Evolutionary conservation across 2,797 vertebrate species (phyloP).

Genomic region (Poecilia picta): DNA sequence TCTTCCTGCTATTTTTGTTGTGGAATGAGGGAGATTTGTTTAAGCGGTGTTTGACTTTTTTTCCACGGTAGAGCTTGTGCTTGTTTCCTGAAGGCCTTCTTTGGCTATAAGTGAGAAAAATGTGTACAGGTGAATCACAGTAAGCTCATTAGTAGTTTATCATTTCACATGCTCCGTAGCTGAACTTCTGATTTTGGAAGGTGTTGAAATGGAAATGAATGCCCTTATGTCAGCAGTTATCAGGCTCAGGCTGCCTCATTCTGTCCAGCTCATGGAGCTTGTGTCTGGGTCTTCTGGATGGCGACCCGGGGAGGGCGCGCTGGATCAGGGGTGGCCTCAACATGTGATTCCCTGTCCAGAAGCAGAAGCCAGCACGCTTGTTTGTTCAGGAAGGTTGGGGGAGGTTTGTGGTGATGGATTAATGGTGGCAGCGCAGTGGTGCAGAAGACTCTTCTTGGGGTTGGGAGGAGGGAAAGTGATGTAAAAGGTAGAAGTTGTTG

Average conservation of each 20-base stretch:
- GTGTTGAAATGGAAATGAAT: conserved; percentile 42
- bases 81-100: conserved; percentile 14
- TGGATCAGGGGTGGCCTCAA: conserved; percentile 23
- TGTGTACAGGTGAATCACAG: conserved; percentile 39
- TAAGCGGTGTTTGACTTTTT: conserved; percentile 19
- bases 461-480: conserved; percentile 1
- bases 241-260: conserved; percentile 19
- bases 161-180: conserved; percentile 46
- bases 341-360: conserved; percentile 11
- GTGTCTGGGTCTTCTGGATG: conserved; percentile 27
- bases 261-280: conserved; percentile 29
- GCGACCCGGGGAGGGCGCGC: conserved; percentile 2
- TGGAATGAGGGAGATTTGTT: conserved; percentile 35
- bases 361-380: conserved; percentile 51
- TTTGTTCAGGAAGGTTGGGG: conserved; percentile 66
- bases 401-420: conserved; percentile 72
- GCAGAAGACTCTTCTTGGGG: conserved; percentile 61
- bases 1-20: not conserved
- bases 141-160: conserved; percentile 55
- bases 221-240: conserved; percentile 22
- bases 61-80: conserved; percentile 3
- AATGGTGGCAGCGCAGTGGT: conserved; percentile 72
- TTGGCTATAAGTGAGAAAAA: conserved; percentile 33
- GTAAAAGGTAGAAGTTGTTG: conserved; percentile 20
- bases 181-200: conserved; percentile 13